phyloP scores from a whole-genome alignment of 2,113 vertebrate genomes.

The Sander vitreus region DNA sequence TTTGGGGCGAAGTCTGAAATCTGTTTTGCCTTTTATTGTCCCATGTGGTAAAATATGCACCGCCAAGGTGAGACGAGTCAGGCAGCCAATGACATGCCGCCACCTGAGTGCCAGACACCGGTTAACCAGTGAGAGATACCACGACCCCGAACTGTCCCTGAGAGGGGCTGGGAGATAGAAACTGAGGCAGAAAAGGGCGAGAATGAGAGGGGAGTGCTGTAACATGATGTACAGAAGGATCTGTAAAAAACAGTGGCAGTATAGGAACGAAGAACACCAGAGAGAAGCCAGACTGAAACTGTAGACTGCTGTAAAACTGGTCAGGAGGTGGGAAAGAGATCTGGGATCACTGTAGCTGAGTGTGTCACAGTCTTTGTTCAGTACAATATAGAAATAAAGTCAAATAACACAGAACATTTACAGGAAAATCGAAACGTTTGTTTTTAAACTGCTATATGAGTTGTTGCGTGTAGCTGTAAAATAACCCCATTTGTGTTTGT shows the following conservation, averaged over 20 bases:
- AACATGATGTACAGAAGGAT: slow-evolving; percentile 58
- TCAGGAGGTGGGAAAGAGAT: slow-evolving; percentile 5
- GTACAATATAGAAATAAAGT: background rate
- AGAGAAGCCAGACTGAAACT: slow-evolving; percentile 63
- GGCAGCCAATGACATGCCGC: slow-evolving; percentile 79
- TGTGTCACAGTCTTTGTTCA: slow-evolving; percentile 21
- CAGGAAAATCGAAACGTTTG: background rate
- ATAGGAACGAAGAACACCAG: slow-evolving; percentile 52
- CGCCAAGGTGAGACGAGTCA: slow-evolving; percentile 83
- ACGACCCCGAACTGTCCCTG: slow-evolving; percentile 62
- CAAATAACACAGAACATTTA: background rate
- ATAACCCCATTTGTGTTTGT: slow-evolving; percentile 1
- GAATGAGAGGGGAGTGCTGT: slow-evolving; percentile 43
- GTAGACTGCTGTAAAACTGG: slow-evolving; percentile 42
- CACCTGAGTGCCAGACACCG: slow-evolving; percentile 74
- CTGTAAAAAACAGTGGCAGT: slow-evolving; percentile 39
- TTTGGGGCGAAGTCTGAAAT: slow-evolving; percentile 83
- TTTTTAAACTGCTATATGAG: background rate
- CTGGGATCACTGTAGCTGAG: slow-evolving; percentile 17
- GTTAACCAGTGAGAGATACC: slow-evolving; percentile 76
- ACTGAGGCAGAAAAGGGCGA: slow-evolving; percentile 26
- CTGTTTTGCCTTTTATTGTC: slow-evolving; percentile 85
- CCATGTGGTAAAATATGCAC: slow-evolving; percentile 81
- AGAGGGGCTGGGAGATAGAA: slow-evolving; percentile 39
- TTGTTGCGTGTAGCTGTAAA: background rate